These are phyloP conservation scores for Gorsachius goisagi DNA, from an alignment of 2,113 vertebrate genomes.

Conservation along the genomic window DNA sequence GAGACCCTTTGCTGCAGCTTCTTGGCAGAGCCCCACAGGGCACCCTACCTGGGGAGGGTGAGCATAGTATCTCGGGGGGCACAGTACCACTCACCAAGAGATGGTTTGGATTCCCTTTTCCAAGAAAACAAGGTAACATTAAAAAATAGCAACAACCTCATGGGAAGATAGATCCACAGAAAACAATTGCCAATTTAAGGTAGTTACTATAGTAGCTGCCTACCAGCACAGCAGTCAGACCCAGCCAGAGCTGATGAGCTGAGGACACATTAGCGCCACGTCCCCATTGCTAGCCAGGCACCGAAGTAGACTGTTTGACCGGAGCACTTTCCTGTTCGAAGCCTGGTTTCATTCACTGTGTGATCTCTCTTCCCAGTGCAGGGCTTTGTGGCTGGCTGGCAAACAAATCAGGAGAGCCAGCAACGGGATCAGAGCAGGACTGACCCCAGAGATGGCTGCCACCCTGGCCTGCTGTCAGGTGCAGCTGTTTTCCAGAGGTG, in stretches of 20 bases:
- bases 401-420: not conserved
- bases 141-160: not conserved
- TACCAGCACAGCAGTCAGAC: not conserved
- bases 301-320: accelerated
- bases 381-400: not conserved
- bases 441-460: not conserved
- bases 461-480: not conserved
- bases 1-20: not conserved
- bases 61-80: accelerated
- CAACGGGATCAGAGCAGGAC: not conserved
- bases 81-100: not conserved
- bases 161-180: not conserved
- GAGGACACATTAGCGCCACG: not conserved
- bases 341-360: not conserved
- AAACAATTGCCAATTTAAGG: not conserved
- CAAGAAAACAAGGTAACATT: not conserved
- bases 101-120: not conserved
- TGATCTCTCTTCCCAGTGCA: not conserved
- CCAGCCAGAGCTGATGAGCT: not conserved
- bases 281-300: not conserved
- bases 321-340: not conserved
- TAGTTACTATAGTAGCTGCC: not conserved
- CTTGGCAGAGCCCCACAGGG: not conserved
- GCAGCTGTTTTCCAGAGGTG: not conserved
- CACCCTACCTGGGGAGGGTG: not conserved